phyloP scores from a whole-genome alignment of 2,797 vertebrate genomes.

The Streptopelia turtur region DNA sequence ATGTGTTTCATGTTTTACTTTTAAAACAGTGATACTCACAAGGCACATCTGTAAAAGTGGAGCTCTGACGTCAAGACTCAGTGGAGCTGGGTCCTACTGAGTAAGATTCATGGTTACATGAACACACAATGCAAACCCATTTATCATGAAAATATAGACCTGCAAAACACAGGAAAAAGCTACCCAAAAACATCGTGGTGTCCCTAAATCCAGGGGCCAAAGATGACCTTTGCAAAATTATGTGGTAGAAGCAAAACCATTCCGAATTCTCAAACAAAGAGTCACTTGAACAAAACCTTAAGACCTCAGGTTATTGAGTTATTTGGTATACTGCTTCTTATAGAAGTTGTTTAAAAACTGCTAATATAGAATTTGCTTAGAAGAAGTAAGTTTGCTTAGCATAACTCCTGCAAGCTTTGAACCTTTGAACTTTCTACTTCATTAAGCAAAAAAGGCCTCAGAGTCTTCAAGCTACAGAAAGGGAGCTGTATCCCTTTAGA shows the following conservation, averaged over 20 bases:
- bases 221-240: background rate
- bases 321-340: too few species aligned
- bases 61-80: background rate
- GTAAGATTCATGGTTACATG: background rate
- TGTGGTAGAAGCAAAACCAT: background rate
- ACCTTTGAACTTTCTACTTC: too few species aligned
- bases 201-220: background rate
- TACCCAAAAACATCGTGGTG: background rate
- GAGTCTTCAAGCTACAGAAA: too few species aligned
- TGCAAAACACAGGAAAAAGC: background rate
- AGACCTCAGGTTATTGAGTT: too few species aligned
- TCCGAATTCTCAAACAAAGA: background rate
- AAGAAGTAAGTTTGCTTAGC: too few species aligned
- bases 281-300: background rate
- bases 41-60: background rate
- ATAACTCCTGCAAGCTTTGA: too few species aligned
- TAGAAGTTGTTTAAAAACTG: too few species aligned
- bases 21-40: background rate
- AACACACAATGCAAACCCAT: background rate
- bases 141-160: background rate
- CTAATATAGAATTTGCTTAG: too few species aligned
- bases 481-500: too few species aligned
- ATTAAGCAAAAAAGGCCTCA: too few species aligned
- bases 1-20: conserved; percentile 1
- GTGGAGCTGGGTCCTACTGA: background rate